A percentile compares a stretch with the other conserved stretches of the same genome.
These are phyloP conservation scores for Tenthredo livida DNA, from an alignment of 2,888 invertebrate species.

Conservation along the genomic window DNA sequence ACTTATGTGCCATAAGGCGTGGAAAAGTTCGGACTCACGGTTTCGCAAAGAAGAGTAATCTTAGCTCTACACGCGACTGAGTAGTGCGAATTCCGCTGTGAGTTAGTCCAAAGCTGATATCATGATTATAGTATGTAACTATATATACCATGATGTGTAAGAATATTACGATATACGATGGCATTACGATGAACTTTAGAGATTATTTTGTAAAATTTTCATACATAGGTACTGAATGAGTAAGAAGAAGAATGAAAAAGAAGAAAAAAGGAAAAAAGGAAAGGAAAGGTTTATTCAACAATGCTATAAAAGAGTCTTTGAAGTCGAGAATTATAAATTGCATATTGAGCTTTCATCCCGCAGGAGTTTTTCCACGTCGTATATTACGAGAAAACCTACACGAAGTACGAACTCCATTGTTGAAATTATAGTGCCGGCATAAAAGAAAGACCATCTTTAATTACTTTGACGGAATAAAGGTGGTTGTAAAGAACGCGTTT, in stretches of 20 bases:
- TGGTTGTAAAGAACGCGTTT: constrained; percentile 42
- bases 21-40: not conserved
- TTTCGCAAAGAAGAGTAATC: not conserved
- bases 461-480: constrained; percentile 50
- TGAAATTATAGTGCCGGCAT: constrained; percentile 18
- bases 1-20: not conserved
- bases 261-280: not conserved
- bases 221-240: not conserved
- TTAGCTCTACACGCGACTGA: not conserved
- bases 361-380: constrained; percentile 2
- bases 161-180: not conserved
- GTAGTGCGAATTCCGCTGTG: not conserved
- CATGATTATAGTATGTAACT: not conserved
- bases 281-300: not conserved
- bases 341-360: constrained; percentile 34
- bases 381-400: constrained; percentile 9
- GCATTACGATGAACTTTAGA: not conserved
- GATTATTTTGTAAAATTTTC: not conserved
- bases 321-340: constrained; percentile 36
- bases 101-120: not conserved
- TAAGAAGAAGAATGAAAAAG: not conserved
- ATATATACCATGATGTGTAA: not conserved
- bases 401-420: constrained; percentile 38
- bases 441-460: constrained; percentile 50
- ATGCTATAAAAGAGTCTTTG: not conserved